Base-by-base conservation (phyloP, 2,113 vertebrate species). In the Dipodomys spectabilis region DNA sequence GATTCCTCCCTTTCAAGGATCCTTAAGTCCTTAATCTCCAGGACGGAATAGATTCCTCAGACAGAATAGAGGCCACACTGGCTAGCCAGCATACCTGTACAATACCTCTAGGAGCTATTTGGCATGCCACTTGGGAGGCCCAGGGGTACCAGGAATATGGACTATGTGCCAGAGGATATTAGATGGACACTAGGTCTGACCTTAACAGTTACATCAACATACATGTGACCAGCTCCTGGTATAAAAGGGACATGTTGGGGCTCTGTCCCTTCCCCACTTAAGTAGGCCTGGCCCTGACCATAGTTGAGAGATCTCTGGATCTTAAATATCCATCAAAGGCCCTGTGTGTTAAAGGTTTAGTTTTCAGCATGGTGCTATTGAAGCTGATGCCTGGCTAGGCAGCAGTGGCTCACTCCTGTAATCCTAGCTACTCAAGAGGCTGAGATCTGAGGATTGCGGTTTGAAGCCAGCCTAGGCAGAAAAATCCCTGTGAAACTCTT, bases 101-200 rank as follows among this genome's bases (percentile, higher is more conserved):
- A 94, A 83, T 78, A 67, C 86, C 93, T 95, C 92, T 95, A 91
- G 96, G 95, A 95, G 95, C 86, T 83, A 92, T 90, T 73, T 87
- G 88, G 77, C 86, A 60, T 93, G 97, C 96, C 88, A 96, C 95
- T 86, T 96, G 96, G 96, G 95, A 96, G 90, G 95, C 80, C n/a
- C 6, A 18, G 39, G 30, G 53, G 32, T 2, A 1, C 28, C 35
- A n/a, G 22, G 23, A 64, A 32, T 20, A 49, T 6, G 6, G 28
- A 82, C 62, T 6, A 8, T 18, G 39, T 23, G 35, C 77, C 39
- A 84, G n/a, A 22, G 53, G 25, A 45, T 44, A n/a, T 7, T 39
- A 27, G 12, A 6, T 2, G 12, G 35, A 25, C n/a, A 83, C 49
- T 60, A 72, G 44, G 2, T 60, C 77, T 19, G 23, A 35, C 9